Evolutionary conservation across 2,113 vertebrate species (phyloP).

Genomic region (Acanthisitta chloris): DNA sequence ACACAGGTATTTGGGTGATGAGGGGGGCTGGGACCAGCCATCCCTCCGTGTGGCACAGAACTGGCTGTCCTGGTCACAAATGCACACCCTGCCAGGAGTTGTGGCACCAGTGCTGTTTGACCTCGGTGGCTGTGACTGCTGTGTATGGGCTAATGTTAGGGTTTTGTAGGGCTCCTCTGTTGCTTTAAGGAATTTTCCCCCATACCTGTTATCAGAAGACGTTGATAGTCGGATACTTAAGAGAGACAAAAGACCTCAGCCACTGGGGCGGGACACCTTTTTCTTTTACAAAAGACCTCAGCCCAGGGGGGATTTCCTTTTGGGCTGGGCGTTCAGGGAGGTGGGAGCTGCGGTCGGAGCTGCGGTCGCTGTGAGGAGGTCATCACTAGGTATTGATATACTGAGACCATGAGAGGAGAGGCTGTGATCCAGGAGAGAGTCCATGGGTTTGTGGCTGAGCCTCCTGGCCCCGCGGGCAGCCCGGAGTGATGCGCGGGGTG

Average conservation of each 20-base stretch:
- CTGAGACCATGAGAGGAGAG: not conserved
- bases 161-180: too few relatives aligned
- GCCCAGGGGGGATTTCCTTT: too few relatives aligned
- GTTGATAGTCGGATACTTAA: too few relatives aligned
- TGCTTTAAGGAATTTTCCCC: too few relatives aligned
- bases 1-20: not conserved
- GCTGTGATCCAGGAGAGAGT: not conserved
- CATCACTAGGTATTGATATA: not conserved
- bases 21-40: not conserved
- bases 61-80: not conserved
- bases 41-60: fast-evolving
- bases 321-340: too few relatives aligned
- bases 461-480: not conserved
- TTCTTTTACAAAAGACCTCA: too few relatives aligned
- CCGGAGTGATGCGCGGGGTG: fast-evolving
- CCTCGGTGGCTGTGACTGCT: not conserved
- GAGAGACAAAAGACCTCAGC: too few relatives aligned
- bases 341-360: too few relatives aligned
- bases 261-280: too few relatives aligned
- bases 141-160: not conserved
- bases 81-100: not conserved
- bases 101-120: not conserved
- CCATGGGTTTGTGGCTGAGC: not conserved
- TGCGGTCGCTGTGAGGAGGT: too few relatives aligned
- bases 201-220: too few relatives aligned